Percentiles rank a stretch among this genome's conserved stretches.
Conservation (phyloP, 2,888 invertebrate genomes). For the Acrobasis consociella region DNA sequence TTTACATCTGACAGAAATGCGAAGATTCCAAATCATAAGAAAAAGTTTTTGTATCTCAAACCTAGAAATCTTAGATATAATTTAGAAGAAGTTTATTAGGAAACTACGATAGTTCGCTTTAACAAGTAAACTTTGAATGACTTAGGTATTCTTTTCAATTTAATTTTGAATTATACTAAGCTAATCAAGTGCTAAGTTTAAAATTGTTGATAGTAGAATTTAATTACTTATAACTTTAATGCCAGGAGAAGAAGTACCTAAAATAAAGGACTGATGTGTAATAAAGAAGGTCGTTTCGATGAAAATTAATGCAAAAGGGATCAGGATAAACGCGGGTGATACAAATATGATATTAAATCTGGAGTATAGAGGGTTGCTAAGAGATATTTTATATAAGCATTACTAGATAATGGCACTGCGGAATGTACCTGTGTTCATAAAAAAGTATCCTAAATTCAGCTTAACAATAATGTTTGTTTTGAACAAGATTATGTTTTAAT, state of each 20-base stretch:
- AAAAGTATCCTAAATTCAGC: conserved; percentile 75
- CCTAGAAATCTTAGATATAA: conserved; percentile 71
- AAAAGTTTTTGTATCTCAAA: conserved; percentile 44
- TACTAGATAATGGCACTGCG: conserved; percentile 77
- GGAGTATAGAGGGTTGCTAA: conserved; percentile 65
- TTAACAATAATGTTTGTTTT: conserved; percentile 65
- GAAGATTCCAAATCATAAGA: conserved; percentile 33
- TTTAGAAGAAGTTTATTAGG: conserved; percentile 78
- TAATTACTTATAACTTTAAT: conserved; percentile 41
- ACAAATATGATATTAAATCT: conserved; percentile 44
- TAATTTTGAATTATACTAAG: conserved; percentile 73
- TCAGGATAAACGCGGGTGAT: conserved; percentile 39
- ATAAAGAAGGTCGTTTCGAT: conserved; percentile 33
- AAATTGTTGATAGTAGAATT: conserved; percentile 53
- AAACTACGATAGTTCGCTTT: conserved; percentile 73
- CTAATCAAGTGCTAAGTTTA: conserved; percentile 71
- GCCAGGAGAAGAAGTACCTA: conserved; percentile 27
- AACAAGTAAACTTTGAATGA: conserved; percentile 62
- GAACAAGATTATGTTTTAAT: conserved; percentile 74
- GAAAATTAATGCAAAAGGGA: conserved; percentile 40
- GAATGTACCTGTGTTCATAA: conserved; percentile 79
- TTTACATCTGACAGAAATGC: conserved; percentile 31
- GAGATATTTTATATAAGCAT: conserved; percentile 67
- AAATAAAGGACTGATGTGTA: conserved; percentile 23
- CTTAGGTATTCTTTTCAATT: conserved; percentile 65